phyloP scores from a whole-genome alignment of 2,888 invertebrate genomes.

The Euzetes globulus region DNA sequence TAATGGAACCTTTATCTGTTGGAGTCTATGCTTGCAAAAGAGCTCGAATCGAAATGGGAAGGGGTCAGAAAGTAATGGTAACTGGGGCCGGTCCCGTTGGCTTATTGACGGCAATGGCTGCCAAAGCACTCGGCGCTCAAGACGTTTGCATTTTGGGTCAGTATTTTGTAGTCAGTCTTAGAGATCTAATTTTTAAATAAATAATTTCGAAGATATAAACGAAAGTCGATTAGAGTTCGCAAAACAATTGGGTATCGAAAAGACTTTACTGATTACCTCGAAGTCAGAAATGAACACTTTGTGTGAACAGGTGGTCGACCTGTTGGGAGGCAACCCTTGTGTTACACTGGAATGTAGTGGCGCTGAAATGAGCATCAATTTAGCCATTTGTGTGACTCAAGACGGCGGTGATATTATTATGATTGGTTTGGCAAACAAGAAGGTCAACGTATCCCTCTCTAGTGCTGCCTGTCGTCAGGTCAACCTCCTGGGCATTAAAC shows the following conservation, averaged over 20 bases:
- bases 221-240: constrained; percentile 46
- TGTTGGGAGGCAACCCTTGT: constrained; percentile 40
- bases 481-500: constrained; percentile 21
- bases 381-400: constrained; percentile 54
- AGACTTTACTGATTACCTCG: constrained; percentile 44
- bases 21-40: constrained; percentile 67
- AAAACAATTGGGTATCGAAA: constrained; percentile 47
- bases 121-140: constrained; percentile 46
- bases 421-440: neutral
- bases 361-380: constrained; percentile 65
- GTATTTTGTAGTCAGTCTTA: neutral
- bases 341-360: constrained; percentile 78
- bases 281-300: constrained; percentile 41
- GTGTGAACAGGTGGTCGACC: constrained; percentile 56
- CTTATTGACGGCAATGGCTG: constrained; percentile 44
- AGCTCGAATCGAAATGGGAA: constrained; percentile 53
- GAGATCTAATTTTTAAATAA: neutral
- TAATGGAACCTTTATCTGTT: constrained; percentile 85
- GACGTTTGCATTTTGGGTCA: constrained; percentile 12
- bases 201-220: constrained; percentile 36
- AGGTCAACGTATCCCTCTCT: neutral
- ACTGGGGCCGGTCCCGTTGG: constrained; percentile 47
- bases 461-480: constrained; percentile 32
- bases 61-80: constrained; percentile 47
- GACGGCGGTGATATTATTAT: neutral